A percentile compares a stretch with the other conserved stretches of the same genome.
These are phyloP conservation scores for Pyrrhosoma nymphula DNA, from an alignment of 2,888 invertebrate species.

Conservation along the genomic window DNA sequence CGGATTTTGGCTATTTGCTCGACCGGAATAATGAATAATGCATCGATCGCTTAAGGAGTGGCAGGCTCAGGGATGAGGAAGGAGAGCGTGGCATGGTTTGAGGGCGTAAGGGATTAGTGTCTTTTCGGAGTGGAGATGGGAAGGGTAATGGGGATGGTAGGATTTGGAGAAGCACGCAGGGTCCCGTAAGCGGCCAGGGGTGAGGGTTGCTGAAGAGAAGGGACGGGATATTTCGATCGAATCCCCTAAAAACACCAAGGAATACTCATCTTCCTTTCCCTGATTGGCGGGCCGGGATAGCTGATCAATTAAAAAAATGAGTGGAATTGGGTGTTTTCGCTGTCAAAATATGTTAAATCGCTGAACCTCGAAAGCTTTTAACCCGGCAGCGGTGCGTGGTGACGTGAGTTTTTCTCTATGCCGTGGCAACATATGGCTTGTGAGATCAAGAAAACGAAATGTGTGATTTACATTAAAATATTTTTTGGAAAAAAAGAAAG, in stretches of 20 bases:
- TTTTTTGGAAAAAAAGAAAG: too few species aligned
- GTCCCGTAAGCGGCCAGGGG: neutral
- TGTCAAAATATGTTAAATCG: neutral
- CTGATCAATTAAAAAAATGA: neutral
- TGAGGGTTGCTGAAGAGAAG: neutral
- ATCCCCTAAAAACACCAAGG: neutral
- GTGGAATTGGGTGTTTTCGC: neutral
- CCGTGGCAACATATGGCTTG: too few species aligned
- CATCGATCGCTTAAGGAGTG: neutral
- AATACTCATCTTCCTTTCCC: neutral
- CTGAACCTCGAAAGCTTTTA: neutral
- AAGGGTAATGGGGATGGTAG: neutral
- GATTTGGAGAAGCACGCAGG: neutral
- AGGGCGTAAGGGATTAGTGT: neutral
- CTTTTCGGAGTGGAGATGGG: neutral
- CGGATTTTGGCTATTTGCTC: slow-evolving; percentile 28
- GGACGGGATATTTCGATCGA: neutral
- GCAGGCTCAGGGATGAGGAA: neutral
- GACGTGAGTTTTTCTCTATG: too few species aligned
- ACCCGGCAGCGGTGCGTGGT: too few species aligned
- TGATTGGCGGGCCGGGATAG: neutral
- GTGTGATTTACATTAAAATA: too few species aligned
- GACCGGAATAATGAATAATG: slow-evolving; percentile 52
- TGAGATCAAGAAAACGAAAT: too few species aligned
- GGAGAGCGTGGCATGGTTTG: too few species aligned